Evolutionary conservation across 2,797 vertebrate species (phyloP).

Genomic region (Natrix natrix): DNA sequence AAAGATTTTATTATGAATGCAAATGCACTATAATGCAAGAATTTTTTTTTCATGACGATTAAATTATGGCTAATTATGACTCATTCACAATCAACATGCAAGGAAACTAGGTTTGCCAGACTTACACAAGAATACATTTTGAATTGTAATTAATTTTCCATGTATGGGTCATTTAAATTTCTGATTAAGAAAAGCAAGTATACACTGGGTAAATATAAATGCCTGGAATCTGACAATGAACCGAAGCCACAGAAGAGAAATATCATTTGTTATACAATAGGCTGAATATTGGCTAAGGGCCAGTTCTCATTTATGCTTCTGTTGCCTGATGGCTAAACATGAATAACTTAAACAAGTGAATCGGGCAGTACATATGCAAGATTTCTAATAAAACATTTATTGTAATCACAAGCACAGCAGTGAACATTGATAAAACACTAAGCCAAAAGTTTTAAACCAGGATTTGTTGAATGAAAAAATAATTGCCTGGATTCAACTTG

Average conservation of each 20-base stretch:
- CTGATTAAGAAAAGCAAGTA: slow-evolving; percentile 12
- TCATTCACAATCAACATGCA: slow-evolving; percentile 47
- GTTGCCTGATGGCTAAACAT: neutral
- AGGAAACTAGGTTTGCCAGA: slow-evolving; percentile 1
- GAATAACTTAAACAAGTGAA: slow-evolving; percentile 1
- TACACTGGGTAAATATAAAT: slow-evolving; percentile 30
- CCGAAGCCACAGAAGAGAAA: neutral
- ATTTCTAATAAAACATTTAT: neutral
- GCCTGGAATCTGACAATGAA: neutral
- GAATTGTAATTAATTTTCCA: slow-evolving; percentile 39
- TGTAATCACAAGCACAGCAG: neutral
- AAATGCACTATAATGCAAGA: slow-evolving; percentile 40
- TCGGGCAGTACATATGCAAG: neutral
- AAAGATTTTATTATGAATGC: slow-evolving; percentile 20
- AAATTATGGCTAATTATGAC: slow-evolving; percentile 45
- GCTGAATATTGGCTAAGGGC: neutral
- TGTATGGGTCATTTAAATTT: slow-evolving; percentile 39
- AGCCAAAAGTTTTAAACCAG: neutral
- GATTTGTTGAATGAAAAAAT: neutral
- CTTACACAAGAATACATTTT: slow-evolving; percentile 44
- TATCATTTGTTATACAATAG: neutral
- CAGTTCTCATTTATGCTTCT: neutral
- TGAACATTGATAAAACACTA: neutral
- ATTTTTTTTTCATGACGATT: slow-evolving; percentile 45
- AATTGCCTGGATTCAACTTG: neutral